Conservation (phyloP, 2,113 vertebrate species). For the Amphiprion ocellaris region DNA sequence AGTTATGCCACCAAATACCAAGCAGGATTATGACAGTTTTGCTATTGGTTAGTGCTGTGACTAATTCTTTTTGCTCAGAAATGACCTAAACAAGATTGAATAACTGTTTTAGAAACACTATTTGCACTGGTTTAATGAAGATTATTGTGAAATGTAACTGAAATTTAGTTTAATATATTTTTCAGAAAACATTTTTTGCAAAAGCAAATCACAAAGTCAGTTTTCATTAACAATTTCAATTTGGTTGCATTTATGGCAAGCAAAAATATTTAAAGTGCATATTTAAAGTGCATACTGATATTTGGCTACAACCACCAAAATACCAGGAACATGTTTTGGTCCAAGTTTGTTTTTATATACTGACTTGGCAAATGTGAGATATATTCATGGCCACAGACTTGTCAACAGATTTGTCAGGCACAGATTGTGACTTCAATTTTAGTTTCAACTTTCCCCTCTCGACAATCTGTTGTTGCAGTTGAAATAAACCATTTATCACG, state of each 20-base stretch:
- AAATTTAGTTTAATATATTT: neutral
- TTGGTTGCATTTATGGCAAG: neutral
- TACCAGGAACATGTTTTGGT: neutral
- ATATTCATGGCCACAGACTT: neutral
- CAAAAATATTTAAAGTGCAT: neutral
- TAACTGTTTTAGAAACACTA: neutral
- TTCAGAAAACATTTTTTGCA: neutral
- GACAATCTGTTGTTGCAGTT: neutral
- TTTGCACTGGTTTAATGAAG: neutral
- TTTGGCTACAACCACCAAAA: neutral
- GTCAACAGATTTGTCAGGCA: neutral
- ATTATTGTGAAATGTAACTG: neutral
- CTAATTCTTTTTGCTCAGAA: neutral
- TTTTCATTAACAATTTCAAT: neutral
- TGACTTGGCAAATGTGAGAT: neutral
- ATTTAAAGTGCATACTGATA: neutral
- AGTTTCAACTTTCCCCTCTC: neutral
- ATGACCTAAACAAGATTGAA: neutral
- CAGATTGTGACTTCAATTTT: neutral
- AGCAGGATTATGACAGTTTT: conserved; percentile 18
- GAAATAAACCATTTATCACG: neutral
- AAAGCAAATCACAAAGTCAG: neutral
- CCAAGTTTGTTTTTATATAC: neutral
- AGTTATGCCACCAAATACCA: conserved; percentile 9
- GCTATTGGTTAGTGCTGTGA: neutral